These are phyloP conservation scores for Acrobasis consociella DNA, from an alignment of 2,888 invertebrate genomes.

Conservation along the genomic window DNA sequence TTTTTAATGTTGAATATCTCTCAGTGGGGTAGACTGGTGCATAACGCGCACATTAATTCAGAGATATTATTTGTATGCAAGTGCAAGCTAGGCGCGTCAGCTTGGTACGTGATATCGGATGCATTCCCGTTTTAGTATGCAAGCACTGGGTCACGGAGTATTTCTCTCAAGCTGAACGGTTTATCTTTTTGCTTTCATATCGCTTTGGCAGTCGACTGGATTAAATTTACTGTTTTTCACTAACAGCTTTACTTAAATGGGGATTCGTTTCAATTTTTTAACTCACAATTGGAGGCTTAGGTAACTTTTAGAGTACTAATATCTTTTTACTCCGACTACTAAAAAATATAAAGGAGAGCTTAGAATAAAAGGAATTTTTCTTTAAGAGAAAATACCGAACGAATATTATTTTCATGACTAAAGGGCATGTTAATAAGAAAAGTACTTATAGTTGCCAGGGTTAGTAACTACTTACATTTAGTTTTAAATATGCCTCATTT, in stretches of 20 bases:
- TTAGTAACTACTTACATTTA: too few species aligned
- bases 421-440: too few species aligned
- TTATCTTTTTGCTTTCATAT: conserved; percentile 22
- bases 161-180: conserved; percentile 21
- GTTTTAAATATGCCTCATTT: too few species aligned
- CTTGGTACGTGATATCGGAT: conserved; percentile 24
- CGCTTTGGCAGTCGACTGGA: neutral
- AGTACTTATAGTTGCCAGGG: too few species aligned
- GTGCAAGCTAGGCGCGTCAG: conserved; percentile 24
- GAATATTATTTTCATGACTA: too few species aligned
- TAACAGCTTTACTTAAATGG: conserved; percentile 5
- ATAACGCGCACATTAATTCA: conserved; percentile 23
- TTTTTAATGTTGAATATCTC: neutral
- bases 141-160: conserved; percentile 21
- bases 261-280: too few species aligned
- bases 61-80: conserved; percentile 30
- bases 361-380: too few species aligned
- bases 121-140: conserved; percentile 30
- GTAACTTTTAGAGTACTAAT: too few species aligned
- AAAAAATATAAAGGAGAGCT: too few species aligned
- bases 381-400: too few species aligned
- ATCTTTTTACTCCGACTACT: too few species aligned
- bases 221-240: neutral
- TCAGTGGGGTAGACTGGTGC: conserved; percentile 2
- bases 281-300: too few species aligned